phyloP scores from a whole-genome alignment of 2,797 vertebrate genomes.

The Lepilemur septentrionalis region DNA sequence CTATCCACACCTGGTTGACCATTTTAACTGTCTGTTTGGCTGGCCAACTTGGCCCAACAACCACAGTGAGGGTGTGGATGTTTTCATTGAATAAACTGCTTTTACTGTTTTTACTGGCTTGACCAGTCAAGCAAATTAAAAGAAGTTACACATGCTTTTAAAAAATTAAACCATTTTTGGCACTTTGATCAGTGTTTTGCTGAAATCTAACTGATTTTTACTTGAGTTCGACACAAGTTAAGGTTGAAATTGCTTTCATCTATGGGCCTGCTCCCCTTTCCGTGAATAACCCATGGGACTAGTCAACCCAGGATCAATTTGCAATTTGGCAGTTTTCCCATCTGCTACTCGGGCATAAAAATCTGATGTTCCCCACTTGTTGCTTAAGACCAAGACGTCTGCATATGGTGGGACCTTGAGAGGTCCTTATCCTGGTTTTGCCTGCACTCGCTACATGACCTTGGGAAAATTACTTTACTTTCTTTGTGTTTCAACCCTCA shows the following conservation, averaged over 20 bases:
- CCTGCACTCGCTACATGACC: neutral
- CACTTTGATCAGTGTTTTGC: conserved; percentile 54
- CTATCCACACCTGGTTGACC: conserved; percentile 55
- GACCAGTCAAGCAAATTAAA: conserved; percentile 72
- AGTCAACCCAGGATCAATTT: neutral
- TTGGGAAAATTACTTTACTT: conserved; percentile 25
- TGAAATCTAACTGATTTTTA: conserved; percentile 60
- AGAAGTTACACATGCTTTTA: conserved; percentile 48
- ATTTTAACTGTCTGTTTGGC: conserved; percentile 55
- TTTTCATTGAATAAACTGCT: conserved; percentile 58
- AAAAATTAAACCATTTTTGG: conserved; percentile 56
- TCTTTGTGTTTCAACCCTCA: neutral
- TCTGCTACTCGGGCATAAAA: neutral
- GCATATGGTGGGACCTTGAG: neutral
- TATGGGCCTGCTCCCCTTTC: neutral
- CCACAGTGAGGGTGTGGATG: conserved; percentile 1
- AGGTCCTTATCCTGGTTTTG: neutral
- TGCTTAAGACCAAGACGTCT: neutral
- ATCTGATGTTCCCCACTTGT: neutral
- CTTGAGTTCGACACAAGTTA: neutral
- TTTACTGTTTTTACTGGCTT: conserved; percentile 69
- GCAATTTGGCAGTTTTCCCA: neutral
- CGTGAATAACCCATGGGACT: neutral
- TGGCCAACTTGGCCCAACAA: conserved; percentile 6
- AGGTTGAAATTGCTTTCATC: conserved; percentile 3